Conservation (phyloP, 1,140 invertebrate genomes). For the Drosophila ogumai region DNA sequence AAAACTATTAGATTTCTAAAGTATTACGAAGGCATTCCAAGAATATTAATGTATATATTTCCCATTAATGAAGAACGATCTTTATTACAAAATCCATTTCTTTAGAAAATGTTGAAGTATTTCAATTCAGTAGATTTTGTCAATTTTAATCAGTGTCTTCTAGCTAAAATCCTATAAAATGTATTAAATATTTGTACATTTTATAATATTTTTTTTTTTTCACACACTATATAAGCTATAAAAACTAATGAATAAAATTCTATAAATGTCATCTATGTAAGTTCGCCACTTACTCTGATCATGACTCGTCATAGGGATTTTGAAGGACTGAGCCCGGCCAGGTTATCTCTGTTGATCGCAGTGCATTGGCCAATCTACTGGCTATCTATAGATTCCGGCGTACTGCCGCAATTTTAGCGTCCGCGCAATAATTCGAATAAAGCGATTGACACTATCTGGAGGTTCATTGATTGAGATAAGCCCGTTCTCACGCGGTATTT, state of each 20-base stretch:
- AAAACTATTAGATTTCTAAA: too few relatives aligned
- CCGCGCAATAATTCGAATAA: slow-evolving; percentile 40
- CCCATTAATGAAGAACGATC: not conserved
- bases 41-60: not conserved
- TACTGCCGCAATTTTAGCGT: slow-evolving; percentile 44
- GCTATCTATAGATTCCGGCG: slow-evolving; percentile 10
- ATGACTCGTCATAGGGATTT: not conserved
- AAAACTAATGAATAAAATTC: not conserved
- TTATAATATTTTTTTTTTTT: not conserved
- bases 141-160: not conserved
- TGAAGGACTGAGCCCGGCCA: not conserved
- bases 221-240: not conserved
- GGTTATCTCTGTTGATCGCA: slow-evolving; percentile 5
- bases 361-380: slow-evolving; percentile 26
- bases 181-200: too few relatives aligned
- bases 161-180: not conserved
- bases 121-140: not conserved
- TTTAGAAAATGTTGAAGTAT: not conserved
- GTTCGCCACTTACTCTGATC: not conserved
- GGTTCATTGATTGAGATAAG: slow-evolving; percentile 54
- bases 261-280: not conserved
- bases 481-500: slow-evolving; percentile 48
- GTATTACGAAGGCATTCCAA: too few relatives aligned
- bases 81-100: not conserved
- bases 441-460: slow-evolving; percentile 56